Conservation (phyloP, 2,888 invertebrate genomes). For the Acleris laterana region DNA sequence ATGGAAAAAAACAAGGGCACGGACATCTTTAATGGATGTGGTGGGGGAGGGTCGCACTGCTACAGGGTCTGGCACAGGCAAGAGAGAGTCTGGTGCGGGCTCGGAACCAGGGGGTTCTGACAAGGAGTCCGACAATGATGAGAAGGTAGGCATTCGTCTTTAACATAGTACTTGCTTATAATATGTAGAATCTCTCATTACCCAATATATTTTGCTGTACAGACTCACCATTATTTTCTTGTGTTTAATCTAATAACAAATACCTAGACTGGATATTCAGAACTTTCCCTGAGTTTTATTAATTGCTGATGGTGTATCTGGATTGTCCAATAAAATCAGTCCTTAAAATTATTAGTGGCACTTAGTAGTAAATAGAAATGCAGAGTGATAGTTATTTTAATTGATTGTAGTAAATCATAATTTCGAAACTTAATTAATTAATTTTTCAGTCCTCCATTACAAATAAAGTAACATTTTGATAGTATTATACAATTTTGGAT, state of each 20-base stretch:
- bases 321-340: conserved; percentile 72
- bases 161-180: conserved; percentile 39
- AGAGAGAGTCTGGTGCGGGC: conserved; percentile 90
- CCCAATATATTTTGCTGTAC: conserved; percentile 42
- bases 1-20: conserved; percentile 97
- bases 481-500: not conserved
- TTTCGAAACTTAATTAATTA: conserved; percentile 10
- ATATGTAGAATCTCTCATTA: conserved; percentile 42
- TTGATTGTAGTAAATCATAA: conserved; percentile 21
- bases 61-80: conserved; percentile 86
- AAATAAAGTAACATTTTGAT: conserved; percentile 3
- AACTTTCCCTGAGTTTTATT: conserved; percentile 29
- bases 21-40: conserved; percentile 96
- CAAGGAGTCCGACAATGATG: conserved; percentile 94
- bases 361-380: conserved; percentile 67
- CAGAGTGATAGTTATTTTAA: conserved; percentile 62
- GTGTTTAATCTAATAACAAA: conserved; percentile 35
- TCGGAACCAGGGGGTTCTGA: conserved; percentile 92
- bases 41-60: conserved; percentile 91
- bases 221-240: conserved; percentile 41
- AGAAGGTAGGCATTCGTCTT: conserved; percentile 89
- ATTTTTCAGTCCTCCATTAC: not conserved
- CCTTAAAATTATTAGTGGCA: conserved; percentile 45
- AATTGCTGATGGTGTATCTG: conserved; percentile 66
- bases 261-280: conserved; percentile 33